Conservation (phyloP, 2,113 vertebrate species). For the Catharus bicknelli region DNA sequence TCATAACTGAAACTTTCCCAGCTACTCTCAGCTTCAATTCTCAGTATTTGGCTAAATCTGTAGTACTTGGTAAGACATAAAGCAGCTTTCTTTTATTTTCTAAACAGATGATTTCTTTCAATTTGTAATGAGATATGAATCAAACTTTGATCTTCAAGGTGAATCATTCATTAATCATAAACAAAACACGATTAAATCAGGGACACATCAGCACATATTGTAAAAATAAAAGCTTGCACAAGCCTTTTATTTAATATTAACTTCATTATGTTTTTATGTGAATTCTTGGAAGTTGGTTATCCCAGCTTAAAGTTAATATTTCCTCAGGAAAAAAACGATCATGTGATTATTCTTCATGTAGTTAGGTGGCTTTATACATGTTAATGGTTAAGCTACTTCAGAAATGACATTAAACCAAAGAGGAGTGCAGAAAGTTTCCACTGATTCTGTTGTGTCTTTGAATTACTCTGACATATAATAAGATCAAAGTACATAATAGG, state of each 20-base stretch:
- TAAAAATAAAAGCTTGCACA: slow-evolving; percentile 74
- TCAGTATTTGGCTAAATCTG: background rate
- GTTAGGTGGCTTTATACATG: background rate
- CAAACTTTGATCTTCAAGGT: slow-evolving; percentile 79
- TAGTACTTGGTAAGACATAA: background rate
- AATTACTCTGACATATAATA: background rate
- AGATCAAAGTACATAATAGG: background rate
- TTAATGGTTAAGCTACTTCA: slow-evolving; percentile 54
- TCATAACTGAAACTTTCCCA: background rate
- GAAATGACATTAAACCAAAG: background rate
- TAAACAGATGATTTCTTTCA: slow-evolving; percentile 72
- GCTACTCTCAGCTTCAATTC: background rate
- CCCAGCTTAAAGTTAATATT: slow-evolving; percentile 71
- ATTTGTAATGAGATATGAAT: slow-evolving; percentile 83
- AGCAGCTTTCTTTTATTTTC: slow-evolving; percentile 68
- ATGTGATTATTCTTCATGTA: slow-evolving; percentile 48
- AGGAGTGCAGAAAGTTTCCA: background rate
- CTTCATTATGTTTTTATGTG: slow-evolving; percentile 76
- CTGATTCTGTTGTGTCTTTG: background rate
- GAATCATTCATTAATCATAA: slow-evolving; percentile 82
- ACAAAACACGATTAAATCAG: slow-evolving; percentile 73
- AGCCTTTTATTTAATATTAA: slow-evolving; percentile 81
- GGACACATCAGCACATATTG: slow-evolving; percentile 67
- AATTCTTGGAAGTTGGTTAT: slow-evolving; percentile 75
- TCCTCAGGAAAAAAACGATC: slow-evolving; percentile 60